phyloP scores from a whole-genome alignment of 2,113 vertebrate genomes.

The Ascaphus truei region DNA sequence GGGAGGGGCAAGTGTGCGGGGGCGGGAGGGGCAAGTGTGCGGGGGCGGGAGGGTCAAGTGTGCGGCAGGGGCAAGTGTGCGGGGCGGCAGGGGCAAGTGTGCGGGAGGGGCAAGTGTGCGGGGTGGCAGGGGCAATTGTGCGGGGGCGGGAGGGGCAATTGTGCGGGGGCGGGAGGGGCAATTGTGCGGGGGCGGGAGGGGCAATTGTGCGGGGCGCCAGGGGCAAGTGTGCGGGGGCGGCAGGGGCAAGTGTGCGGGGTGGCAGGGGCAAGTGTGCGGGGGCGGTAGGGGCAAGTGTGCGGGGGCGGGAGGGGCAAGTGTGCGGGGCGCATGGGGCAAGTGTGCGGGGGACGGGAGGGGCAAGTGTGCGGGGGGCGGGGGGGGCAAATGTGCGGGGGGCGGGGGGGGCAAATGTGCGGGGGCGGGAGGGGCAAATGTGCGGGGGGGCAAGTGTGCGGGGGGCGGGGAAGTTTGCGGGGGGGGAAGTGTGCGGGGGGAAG shows the following conservation, averaged over 20 bases:
- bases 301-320: too few relatives aligned
- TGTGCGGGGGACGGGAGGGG: background rate
- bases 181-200: background rate
- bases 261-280: conserved; percentile 22
- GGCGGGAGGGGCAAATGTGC: conserved; percentile 71
- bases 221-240: too few relatives aligned
- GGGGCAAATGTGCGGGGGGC: background rate
- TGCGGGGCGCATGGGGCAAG: background rate
- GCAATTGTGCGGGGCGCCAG: background rate
- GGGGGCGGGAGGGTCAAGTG: background rate
- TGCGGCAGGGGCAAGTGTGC: background rate
- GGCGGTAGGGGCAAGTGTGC: background rate
- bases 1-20: too few relatives aligned
- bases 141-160: background rate
- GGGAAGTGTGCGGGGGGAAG: background rate
- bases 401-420: conserved; percentile 54
- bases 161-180: background rate
- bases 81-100: background rate
- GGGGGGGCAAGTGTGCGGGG: too few relatives aligned
- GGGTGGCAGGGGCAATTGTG: background rate
- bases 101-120: too few relatives aligned
- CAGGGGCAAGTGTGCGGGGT: conserved; percentile 95
- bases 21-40: background rate
- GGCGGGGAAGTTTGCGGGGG: too few relatives aligned
- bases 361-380: background rate